Base-by-base conservation (phyloP, 2,113 vertebrate genomes). In the Corythornis cristatus region DNA sequence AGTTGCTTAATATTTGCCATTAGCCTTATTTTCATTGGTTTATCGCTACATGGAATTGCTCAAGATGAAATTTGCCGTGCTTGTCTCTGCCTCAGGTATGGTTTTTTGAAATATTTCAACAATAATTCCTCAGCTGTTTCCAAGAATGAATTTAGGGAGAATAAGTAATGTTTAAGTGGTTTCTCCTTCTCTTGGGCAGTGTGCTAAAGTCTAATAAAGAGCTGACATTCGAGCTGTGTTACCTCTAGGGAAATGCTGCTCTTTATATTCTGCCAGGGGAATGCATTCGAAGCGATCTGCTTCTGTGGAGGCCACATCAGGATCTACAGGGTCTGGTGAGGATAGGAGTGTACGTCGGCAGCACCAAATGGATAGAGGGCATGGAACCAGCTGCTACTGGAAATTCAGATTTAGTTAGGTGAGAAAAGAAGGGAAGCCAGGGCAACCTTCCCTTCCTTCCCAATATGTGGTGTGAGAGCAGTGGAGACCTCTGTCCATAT, bases 1-100 rank as follows among this genome's bases (percentile, higher is more conserved):
- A 57, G 28, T 48, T 95, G 56, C 72, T 87, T 82, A 71, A 82
- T 89, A 80, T 81, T 93, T 94, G 91, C 89, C 91, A 88, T 92
- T 93, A 53, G 56, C 75, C 53, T 40, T 86, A 4, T 86, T 88
- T 94, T 93, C 79, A 50, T 14, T 67, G 26, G 64, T 83, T 95
- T 95, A 83, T 86, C 12, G 1, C 89, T 89, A 14, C 40, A 51
- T 43, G 64, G 84, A 89, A 74, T 46, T 74, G 89, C 87, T 95
- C 68, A 83, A 86, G 89, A 78, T 95, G 93, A 85, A 89, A 91
- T 87, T 76, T 93, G 71, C 86, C 29, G 12, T 0, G 8, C 58
- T 62, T 85, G 31, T 79, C 45, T 77, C 62, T 92, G 78, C 84
- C 75, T 85, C 51, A 87, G 82, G 89, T 67, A 81, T 28, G 22